These are phyloP conservation scores for Puffinus mauretanicus DNA, from an alignment of 2,113 vertebrate species.

Conservation along the genomic window DNA sequence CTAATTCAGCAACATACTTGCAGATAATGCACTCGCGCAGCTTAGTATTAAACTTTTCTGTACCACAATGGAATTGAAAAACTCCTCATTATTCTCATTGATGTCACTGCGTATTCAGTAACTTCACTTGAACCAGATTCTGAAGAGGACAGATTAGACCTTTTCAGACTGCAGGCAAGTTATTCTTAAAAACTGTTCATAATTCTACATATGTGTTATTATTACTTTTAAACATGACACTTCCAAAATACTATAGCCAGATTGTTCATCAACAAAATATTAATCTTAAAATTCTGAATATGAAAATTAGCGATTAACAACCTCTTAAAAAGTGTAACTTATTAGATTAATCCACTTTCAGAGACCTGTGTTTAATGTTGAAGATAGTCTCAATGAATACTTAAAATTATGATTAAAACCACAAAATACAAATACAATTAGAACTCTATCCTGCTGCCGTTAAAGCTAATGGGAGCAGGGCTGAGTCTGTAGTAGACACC, in stretches of 20 bases:
- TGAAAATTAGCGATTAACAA: background rate
- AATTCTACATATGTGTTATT: background rate
- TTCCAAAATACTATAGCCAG: background rate
- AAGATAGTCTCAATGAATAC: background rate
- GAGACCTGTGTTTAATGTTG: background rate
- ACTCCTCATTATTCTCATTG: constrained; percentile 13
- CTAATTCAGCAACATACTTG: constrained; percentile 70
- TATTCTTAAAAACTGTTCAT: background rate
- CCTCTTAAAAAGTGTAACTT: background rate
- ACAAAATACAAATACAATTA: background rate
- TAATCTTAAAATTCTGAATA: background rate
- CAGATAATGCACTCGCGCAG: constrained; percentile 61
- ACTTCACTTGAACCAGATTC: background rate
- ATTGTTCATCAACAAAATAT: background rate
- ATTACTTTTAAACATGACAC: background rate
- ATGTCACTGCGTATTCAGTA: background rate
- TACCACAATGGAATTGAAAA: constrained; percentile 13
- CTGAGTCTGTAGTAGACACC: background rate
- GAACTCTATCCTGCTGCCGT: background rate
- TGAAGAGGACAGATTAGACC: background rate
- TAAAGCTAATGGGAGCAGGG: background rate
- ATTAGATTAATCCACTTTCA: background rate
- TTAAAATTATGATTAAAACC: background rate
- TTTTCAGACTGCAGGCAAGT: background rate
- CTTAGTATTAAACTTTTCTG: constrained; percentile 55